Evolutionary conservation across 2,888 invertebrate genomes (phyloP), one percentile per base, ranked within the genome.

Genomic region (Hydriomena furcata): DNA sequence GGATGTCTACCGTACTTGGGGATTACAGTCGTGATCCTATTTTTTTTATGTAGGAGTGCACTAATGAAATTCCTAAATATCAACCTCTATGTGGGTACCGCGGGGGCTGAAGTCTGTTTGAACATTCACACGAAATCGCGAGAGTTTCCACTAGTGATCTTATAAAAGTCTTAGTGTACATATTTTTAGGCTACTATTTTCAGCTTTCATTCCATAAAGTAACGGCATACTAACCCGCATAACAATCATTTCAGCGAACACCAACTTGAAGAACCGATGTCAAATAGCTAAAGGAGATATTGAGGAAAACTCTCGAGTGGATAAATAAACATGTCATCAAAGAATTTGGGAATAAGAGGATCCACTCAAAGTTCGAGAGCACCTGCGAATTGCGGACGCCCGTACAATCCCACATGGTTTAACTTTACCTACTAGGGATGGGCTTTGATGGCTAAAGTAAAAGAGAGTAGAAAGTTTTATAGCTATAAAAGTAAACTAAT

Each of bases 321-420:
- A 55, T 59, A 61, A 63, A 66, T 63, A 67, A 68, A 68, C 62
- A 66, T 64, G 63, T 59, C 56, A 61, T 66, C 65, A 62, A 61
- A 61, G 59, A 60, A 58, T 60, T 55, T 47, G 56, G 55, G 60
- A 52, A 55, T 42, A 55, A 50, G 49, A 41, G 43, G 55, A 44
- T 55, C 55, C 52, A 57, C 55, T 58, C 56, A 63, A 61, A 57
- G 57, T 63, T 61, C 27, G 42, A 25, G 47, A 55, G 52, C 63
- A 71, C 67, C 67, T 68, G 63, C 63, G 67, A 67, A 67, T 68
- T 58, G 65, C 59, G 48, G 61, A 35, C 48, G 52, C 44, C 52
- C 52, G 52, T 46, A 58, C 60, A 54, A 51, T 49, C 53, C 58
- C 46, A 56, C 48, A 37, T 43, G 53, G 35, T 24, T 17, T 20